Base-by-base conservation (phyloP, 2,113 vertebrate species). In the Pogonocichla stellata region DNA sequence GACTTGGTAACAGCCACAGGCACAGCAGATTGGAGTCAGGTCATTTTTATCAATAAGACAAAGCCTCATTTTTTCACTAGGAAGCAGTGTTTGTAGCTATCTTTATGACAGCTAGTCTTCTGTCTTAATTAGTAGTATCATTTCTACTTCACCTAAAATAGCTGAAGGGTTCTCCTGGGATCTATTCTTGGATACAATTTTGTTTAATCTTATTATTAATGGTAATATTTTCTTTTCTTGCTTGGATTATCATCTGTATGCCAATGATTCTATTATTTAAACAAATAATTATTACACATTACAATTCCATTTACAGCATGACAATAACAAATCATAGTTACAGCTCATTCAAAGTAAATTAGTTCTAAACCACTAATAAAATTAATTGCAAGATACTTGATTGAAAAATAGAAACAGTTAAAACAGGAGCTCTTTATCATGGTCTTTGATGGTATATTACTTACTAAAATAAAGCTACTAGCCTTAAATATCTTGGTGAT, bases 121-220 rank as follows among this genome's bases (percentile, higher is more conserved):
- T 75, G 38, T 96, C 88, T 98, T 98, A 98, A 98, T 98, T 98
- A 97, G 91, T 78, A 93, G 42, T 95, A 92, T 88, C 89, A 95
- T 97, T 98, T 97, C 95, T 96, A 95, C 89, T 96, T 97, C 78
- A 95, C 95, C 83, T 97, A 97, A 96, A 97, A 97, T 95, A 95
- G 95, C 97, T 97, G 91, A 97, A 95, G 88, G 84, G 92, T 97
- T 96, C 97, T 97, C 95, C 61, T 97, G 97, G 95, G 97, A 97
- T 92, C 75, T 96, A 73, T 97, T 96, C 95, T 95, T 78, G 57
- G 75, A 90, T 95, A 97, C 93, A 91, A 91, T 98, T 98, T 97
- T 98, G 97, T 97, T 98, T 98, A 98, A 98, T 98, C 95, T 95
- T 97, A 97, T 97, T 98, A 98, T 98, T 98, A 98, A 97, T 96